These are phyloP conservation scores for Esox lucius DNA, from an alignment of 2,797 vertebrate species.

Conservation along the genomic window DNA sequence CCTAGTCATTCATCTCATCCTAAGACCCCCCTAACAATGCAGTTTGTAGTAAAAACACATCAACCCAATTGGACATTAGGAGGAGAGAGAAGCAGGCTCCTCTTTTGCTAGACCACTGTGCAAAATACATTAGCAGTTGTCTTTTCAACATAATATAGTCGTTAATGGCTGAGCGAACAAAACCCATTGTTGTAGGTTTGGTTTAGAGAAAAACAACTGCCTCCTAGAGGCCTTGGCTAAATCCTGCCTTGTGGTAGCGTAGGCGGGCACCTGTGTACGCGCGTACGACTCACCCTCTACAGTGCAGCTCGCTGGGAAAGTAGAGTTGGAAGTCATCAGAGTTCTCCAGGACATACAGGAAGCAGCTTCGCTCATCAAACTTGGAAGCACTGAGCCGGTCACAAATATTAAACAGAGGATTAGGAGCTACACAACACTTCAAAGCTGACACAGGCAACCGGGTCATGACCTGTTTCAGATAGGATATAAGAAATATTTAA, in stretches of 20 bases:
- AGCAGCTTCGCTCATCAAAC: slow-evolving; percentile 86
- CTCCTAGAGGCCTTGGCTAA: neutral
- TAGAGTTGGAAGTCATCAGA: slow-evolving; percentile 89
- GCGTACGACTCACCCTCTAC: slow-evolving; percentile 77
- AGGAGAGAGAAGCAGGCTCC: neutral
- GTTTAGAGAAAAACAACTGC: slow-evolving; percentile 25
- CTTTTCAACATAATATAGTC: neutral
- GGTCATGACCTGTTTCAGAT: no score
- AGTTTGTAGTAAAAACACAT: neutral
- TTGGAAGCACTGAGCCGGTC: slow-evolving; percentile 79
- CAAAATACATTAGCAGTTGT: neutral
- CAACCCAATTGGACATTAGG: neutral
- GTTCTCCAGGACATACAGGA: slow-evolving; percentile 84
- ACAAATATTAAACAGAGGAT: neutral
- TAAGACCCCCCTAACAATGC: neutral
- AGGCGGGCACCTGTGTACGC: no score
- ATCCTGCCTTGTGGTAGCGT: neutral
- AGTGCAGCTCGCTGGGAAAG: slow-evolving; percentile 86
- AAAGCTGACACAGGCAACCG: neutral
- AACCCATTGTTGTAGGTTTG: neutral
- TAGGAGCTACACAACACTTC: neutral
- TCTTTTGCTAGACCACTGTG: neutral
- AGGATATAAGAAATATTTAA: no score
- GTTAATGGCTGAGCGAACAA: neutral
- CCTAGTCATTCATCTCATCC: neutral